phyloP scores from a whole-genome alignment of 2,113 vertebrate species.

The Smithornis capensis region DNA sequence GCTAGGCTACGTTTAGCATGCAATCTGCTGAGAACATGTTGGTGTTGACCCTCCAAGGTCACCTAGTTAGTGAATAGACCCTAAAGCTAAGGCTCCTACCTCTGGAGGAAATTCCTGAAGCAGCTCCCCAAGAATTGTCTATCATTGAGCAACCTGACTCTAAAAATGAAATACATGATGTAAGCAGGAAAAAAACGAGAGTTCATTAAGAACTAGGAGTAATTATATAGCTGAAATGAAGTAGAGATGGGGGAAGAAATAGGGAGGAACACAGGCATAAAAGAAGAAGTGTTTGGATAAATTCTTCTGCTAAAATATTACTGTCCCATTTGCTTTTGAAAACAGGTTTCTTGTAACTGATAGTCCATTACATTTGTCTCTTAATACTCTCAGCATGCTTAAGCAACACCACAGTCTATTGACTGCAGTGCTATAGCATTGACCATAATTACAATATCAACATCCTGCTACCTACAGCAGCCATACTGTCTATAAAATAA shows the following conservation, averaged over 20 bases:
- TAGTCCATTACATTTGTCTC: background rate
- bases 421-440: background rate
- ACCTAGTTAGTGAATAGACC: background rate
- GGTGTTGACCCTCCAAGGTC: background rate
- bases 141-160: background rate
- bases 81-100: background rate
- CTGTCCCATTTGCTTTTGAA: background rate
- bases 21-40: background rate
- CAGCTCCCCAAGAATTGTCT: background rate
- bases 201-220: background rate
- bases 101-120: background rate
- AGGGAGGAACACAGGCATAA: background rate
- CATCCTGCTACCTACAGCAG: background rate
- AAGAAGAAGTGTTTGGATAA: background rate
- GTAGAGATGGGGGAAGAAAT: background rate
- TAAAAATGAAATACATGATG: background rate
- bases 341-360: background rate
- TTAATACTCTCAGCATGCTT: background rate
- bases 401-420: background rate
- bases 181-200: background rate
- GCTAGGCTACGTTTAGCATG: rapidly evolving
- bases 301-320: background rate
- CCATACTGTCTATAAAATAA: background rate
- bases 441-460: background rate
- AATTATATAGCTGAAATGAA: background rate